Evolutionary conservation across 2,888 invertebrate genomes (phyloP).

Genomic region (Drosophila ezoana): DNA sequence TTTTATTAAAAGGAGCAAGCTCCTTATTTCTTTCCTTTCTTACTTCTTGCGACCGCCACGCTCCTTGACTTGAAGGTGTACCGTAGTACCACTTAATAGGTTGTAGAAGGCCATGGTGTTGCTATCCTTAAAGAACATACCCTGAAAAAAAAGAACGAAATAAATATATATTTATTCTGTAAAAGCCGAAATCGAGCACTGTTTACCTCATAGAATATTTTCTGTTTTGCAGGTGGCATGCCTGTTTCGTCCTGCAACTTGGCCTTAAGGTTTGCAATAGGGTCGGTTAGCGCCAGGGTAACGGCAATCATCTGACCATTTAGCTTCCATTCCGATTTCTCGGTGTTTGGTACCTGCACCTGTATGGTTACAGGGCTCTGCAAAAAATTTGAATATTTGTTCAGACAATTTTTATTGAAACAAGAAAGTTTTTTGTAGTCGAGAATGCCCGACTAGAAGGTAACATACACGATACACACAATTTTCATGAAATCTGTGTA

Average conservation of each 20-base stretch:
- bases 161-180: neutral
- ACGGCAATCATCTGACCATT: conserved; percentile 95
- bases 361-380: conserved; percentile 92
- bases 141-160: conserved; percentile 87
- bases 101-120: conserved; percentile 98
- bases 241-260: conserved; percentile 93
- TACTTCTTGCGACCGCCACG: conserved; percentile 99
- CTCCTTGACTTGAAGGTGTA: conserved; percentile 97
- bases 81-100: conserved; percentile 92
- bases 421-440: no score
- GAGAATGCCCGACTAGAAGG: no score
- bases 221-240: conserved; percentile 98
- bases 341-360: conserved; percentile 93
- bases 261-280: conserved; percentile 94
- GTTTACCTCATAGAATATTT: conserved; percentile 95
- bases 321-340: conserved; percentile 97
- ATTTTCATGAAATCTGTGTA: no score
- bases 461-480: no score
- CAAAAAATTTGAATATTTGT: conserved; percentile 22
- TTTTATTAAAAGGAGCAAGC: neutral
- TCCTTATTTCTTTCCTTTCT: conserved; percentile 90
- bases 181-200: neutral
- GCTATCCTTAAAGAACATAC: conserved; percentile 98
- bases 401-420: no score
- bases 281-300: conserved; percentile 90